Base-by-base conservation (phyloP, 2,113 vertebrate species). In the Cranoglanis bouderius region DNA sequence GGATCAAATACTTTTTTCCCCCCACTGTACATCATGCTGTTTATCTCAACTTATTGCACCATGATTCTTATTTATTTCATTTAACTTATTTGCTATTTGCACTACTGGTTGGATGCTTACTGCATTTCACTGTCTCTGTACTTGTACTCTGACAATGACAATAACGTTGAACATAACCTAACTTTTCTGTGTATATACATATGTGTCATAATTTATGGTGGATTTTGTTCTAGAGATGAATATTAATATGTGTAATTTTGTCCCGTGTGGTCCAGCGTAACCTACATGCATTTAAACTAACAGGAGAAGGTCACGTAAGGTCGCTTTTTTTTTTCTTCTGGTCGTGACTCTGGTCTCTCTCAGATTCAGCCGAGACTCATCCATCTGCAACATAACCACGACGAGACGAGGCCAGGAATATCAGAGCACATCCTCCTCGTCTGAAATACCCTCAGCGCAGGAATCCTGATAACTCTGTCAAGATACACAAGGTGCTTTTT, bases 351-450 rank as follows among this genome's bases (percentile, higher is more conserved):
- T 19, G 9, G 77, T 63, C 72, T 51, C 32, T 35, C 24, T 74
- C n/a, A 65, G 57, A 90, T 83, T 83, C 83, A 87, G 83, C 74
- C 26, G 63, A 92, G 86, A 92, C 83, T 74, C 80, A 92, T 92
- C 90, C 89, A 88, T 91, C 89, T 90, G 91, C 85, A 89, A 92
- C 88, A 86, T 43, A 86, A 90, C 87, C 70, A 83, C 65, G n/a
- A 88, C 8, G 21, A 84, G 77, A 86, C 1, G 65, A 87, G 86
- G 88, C 91, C 89, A 85, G 86, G 86, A 89, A 90, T 88, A 92
- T 90, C 78, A 91, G 86, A 86, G 70, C 84, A 63, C 53, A 21
- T 89, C 86, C 90, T 89, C 86, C 87, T 87, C 55, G 80, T 85
- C 83, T 75, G 70, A 63, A 88, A 85, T 72, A 80, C 67, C 86